Conservation (phyloP, 2,888 invertebrate genomes). For the Psylliodes chrysocephalus region DNA sequence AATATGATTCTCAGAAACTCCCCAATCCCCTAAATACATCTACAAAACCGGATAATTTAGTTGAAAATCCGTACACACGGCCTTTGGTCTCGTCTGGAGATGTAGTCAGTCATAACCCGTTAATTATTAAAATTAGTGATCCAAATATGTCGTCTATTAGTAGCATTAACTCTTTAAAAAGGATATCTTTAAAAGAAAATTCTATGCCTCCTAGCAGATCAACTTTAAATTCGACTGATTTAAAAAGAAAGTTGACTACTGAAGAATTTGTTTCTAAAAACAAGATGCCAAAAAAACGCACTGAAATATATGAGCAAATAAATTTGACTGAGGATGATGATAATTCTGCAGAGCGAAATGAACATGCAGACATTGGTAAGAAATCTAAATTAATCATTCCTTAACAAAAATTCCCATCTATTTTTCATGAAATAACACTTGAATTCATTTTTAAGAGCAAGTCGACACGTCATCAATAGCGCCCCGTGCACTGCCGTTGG, state of each 20-base stretch:
- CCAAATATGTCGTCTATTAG: not conserved
- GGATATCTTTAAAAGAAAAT: not conserved
- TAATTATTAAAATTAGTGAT: not conserved
- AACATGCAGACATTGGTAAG: not conserved
- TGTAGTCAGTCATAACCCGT: not conserved
- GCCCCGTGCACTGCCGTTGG: no score
- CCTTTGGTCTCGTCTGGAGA: not conserved
- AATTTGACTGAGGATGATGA: not conserved
- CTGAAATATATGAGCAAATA: not conserved
- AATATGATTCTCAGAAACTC: no score
- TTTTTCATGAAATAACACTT: no score
- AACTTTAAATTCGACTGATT: not conserved
- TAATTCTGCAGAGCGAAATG: not conserved
- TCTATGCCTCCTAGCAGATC: not conserved
- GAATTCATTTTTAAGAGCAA: no score
- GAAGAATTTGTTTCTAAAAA: not conserved
- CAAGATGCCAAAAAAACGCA: not conserved
- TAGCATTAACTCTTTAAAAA: not conserved
- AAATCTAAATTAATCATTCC: no score
- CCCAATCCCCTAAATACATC: not conserved
- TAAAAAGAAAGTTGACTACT: not conserved
- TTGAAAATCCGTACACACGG: not conserved
- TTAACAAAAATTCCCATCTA: no score
- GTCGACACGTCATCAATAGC: no score
- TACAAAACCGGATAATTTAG: not conserved